Evolutionary conservation across 2,888 invertebrate species (phyloP), one percentile per base, ranked within the genome.

Genomic region (Metacarcinus magister): DNA sequence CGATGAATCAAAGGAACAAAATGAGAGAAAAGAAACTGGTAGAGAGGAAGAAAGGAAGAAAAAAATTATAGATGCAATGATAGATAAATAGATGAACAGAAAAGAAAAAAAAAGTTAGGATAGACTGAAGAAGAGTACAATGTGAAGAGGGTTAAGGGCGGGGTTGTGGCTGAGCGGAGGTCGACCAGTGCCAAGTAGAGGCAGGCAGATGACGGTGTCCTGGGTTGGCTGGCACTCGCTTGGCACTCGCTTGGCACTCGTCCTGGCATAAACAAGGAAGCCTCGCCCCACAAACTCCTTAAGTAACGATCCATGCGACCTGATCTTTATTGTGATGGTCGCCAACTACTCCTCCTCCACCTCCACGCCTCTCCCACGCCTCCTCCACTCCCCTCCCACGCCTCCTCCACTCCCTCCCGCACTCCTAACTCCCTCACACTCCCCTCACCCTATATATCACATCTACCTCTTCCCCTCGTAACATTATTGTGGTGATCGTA

Each of bases 181-280:
- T 67, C 67, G 67, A n/a, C n/a, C n/a, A 67, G 67, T 67, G 67
- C 67, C 67, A 67, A 67, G 67, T 67, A 19, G 67, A 67, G 67
- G n/a, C 13, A n/a, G 67, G 10, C n/a, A n/a, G n/a, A n/a, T n/a
- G 67, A 67, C n/a, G 67, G 67, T 19, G 19, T 67, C 67, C 67
- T 67, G 67, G n/a, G n/a, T n/a, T n/a, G 67, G 67, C 67, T 67
- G 67, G 67, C 46, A n/a, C n/a, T n/a, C n/a, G n/a, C n/a, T n/a
- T 91, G 91, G 91, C 91, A 91, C 91, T n/a, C 91, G 10, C 91
- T 91, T 91, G 91, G 91, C 91, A 91, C 44, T n/a, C 44, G 91
- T 43, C 43, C n/a, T n/a, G 91, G 91, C 46, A 91, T 91, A 91
- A 91, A 91, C 91, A 91, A 44, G 91, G 91, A 91, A 91, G 91